A percentile compares a stretch with the other conserved stretches of the same genome.
These are phyloP conservation scores for Passer domesticus DNA, from an alignment of 2,113 vertebrate species.

Conservation along the genomic window DNA sequence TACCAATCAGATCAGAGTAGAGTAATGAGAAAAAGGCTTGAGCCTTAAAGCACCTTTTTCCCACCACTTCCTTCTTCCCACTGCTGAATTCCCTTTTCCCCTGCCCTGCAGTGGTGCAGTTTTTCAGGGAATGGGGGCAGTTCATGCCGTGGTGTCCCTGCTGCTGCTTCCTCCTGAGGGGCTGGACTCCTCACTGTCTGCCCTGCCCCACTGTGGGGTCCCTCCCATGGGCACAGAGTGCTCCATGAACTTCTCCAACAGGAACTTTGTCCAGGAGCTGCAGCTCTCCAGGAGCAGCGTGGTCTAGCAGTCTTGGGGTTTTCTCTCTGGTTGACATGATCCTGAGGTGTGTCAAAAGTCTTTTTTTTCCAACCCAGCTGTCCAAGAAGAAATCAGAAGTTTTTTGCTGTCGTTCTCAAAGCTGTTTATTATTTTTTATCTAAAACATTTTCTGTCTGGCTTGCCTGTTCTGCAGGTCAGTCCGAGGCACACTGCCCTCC, in stretches of 20 bases:
- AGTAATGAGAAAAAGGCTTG: too few species aligned
- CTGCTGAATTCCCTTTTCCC: background rate
- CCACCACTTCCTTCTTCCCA: background rate
- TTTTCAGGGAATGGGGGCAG: background rate
- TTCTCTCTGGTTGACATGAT: too few species aligned
- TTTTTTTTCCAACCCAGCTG: too few species aligned
- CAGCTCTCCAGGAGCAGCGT: background rate
- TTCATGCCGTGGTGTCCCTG: fast-evolving
- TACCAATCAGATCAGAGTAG: background rate
- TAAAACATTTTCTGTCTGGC: too few species aligned
- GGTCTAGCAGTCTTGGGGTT: too few species aligned
- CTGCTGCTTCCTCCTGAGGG: background rate
- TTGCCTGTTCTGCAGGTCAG: too few species aligned
- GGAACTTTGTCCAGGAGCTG: background rate
- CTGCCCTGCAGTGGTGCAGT: background rate
- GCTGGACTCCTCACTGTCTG: background rate
- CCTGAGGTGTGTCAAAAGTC: too few species aligned
- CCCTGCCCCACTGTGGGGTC: too few species aligned
- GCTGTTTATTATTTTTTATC: too few species aligned
- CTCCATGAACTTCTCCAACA: fast-evolving
- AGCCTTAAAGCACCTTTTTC: background rate
- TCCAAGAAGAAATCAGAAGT: too few species aligned
- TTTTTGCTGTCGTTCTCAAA: too few species aligned
- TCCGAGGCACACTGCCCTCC: too few species aligned
- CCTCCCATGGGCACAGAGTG: background rate